Conservation (phyloP, 2,113 vertebrate genomes). For the Macheiramphus alcinus region DNA sequence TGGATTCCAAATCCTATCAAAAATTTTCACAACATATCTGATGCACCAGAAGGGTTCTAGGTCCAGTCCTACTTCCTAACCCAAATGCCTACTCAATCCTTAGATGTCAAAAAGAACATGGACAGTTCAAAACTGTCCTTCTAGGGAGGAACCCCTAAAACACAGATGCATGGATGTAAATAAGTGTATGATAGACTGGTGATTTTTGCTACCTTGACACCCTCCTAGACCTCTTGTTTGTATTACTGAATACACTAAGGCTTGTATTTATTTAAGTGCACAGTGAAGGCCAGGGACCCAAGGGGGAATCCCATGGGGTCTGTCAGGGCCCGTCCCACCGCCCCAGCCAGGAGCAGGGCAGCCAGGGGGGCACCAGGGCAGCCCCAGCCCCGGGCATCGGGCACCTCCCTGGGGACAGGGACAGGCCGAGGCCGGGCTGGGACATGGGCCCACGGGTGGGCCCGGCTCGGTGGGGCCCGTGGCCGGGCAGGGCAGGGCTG, state of each 20-base stretch:
- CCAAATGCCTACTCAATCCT: background rate
- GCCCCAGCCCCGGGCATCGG: rapidly evolving
- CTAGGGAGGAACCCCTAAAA: background rate
- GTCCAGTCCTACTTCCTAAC: background rate
- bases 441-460: rapidly evolving
- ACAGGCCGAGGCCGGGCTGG: background rate
- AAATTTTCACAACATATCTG: background rate
- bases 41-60: background rate
- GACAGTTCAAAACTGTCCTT: background rate
- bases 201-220: background rate
- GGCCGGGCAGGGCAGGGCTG: too few relatives aligned
- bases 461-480: rapidly evolving
- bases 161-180: background rate
- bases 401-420: background rate
- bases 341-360: background rate
- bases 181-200: background rate
- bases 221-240: background rate
- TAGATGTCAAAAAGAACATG: background rate
- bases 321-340: rapidly evolving
- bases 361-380: background rate
- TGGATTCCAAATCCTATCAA: background rate
- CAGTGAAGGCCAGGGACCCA: background rate
- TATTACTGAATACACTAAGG: background rate
- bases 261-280: background rate
- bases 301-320: background rate